A percentile compares a stretch with the other conserved stretches of the same genome.
These are phyloP conservation scores for Polypterus bichir DNA, from an alignment of 2,113 vertebrate species.

Conservation along the genomic window DNA sequence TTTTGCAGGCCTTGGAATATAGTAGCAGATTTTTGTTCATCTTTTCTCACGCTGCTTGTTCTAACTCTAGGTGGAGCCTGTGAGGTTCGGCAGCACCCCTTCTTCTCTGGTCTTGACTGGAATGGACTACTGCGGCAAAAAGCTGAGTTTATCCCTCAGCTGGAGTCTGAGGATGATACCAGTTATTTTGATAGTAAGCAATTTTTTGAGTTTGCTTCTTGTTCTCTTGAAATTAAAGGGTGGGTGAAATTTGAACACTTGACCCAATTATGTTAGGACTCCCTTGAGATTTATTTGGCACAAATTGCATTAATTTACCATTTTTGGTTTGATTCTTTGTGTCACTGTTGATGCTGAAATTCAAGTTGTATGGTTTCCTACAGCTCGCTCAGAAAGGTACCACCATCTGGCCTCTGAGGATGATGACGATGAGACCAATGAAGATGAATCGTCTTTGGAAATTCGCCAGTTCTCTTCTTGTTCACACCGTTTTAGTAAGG, in stretches of 20 bases:
- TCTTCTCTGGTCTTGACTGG: conserved; percentile 85
- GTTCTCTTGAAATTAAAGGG: too few relatives aligned
- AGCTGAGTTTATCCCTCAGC: conserved; percentile 89
- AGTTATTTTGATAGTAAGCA: conserved; percentile 94
- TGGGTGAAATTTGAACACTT: too few relatives aligned
- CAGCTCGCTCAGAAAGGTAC: conserved; percentile 86
- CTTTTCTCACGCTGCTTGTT: not conserved
- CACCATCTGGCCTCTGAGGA: conserved; percentile 81
- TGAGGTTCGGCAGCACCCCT: conserved; percentile 82
- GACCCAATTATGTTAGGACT: too few relatives aligned
- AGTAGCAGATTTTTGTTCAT: not conserved
- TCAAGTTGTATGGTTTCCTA: not conserved
- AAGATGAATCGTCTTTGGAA: conserved; percentile 82
- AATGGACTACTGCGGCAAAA: conserved; percentile 84
- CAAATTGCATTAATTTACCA: too few relatives aligned
- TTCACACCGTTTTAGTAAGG: conserved; percentile 96
- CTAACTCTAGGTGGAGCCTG: conserved; percentile 59
- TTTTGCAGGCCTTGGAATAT: too few relatives aligned
- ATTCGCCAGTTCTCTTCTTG: conserved; percentile 90
- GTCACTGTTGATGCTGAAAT: too few relatives aligned
- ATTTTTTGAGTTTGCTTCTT: too few relatives aligned
- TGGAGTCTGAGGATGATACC: conserved; percentile 88
- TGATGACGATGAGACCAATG: conserved; percentile 78
- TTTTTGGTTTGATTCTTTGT: not conserved
- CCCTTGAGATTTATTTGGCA: too few relatives aligned